Evolutionary conservation across 2,797 vertebrate species (phyloP), one percentile per base, ranked within the genome.

Genomic region (Buceros bicornis): DNA sequence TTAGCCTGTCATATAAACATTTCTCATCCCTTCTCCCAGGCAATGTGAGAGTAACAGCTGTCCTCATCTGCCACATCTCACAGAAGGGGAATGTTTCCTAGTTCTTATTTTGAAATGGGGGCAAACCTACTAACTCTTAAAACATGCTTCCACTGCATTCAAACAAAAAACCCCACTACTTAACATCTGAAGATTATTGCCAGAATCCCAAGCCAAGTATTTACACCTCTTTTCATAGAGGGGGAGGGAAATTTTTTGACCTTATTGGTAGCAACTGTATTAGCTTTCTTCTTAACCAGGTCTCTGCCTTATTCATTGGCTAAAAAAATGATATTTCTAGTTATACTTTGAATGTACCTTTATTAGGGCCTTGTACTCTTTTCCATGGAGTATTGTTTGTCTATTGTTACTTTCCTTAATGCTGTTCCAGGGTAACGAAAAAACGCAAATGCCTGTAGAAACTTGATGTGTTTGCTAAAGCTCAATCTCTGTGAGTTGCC

Each of bases 41-140:
- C 53, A 60, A 4, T 28, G 20, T 33, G 12, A 61, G 28, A 76
- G 16, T 37, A 80, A 37, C 33, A 60, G 24, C 45, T 80, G 22
- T 21, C 26, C 50, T 50, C 71, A 17, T 65, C 16, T 37, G 8
- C 20, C 10, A 72, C 48, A 42, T 87, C 28, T 28, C 26, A 15
- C 11, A n/a, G 64, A 79, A 56, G 14, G 11, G 35, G 20, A 56
- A 31, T 56, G 7, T 53, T 79, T 91, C 15, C 47, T 88, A 42
- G 54, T 82, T 94, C 72, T 95, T 80, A 73, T 42, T 92, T 93
- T 90, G 54, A 88, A 91, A 42, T 43, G 40, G 43, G 21, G 18
- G n/a, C 0, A 62, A 69, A 83, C 9, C 21, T 93, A 13, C 48
- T 58, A 20, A 47, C 42, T 72, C 62, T 17, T 18, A 62, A 87